Evolutionary conservation across 2,888 invertebrate species (phyloP).

Genomic region (Frankliniella fusca): DNA sequence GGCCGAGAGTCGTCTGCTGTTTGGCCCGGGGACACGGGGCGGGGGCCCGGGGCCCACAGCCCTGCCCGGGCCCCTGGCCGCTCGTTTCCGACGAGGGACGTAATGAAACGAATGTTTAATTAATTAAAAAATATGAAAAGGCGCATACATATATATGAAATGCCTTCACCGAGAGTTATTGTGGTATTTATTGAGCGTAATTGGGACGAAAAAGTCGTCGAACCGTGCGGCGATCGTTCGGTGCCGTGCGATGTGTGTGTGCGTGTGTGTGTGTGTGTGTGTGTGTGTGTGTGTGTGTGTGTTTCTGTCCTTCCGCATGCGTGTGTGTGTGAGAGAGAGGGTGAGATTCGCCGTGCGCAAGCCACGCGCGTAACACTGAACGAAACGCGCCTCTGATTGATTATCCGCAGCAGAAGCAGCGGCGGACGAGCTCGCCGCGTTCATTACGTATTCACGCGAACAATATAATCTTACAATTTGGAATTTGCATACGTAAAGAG

Average conservation of each 20-base stretch:
- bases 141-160: not conserved
- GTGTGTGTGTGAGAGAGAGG: too few species aligned
- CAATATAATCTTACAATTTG: not conserved
- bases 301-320: not conserved
- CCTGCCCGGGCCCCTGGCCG: too few species aligned
- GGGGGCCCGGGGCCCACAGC: too few species aligned
- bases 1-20: not conserved
- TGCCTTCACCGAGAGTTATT: not conserved
- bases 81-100: not conserved
- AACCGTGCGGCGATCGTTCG: not conserved
- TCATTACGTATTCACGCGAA: not conserved
- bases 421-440: not conserved
- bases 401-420: not conserved
- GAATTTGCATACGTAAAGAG: not conserved
- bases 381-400: not conserved
- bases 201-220: not conserved
- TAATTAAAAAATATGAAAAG: not conserved
- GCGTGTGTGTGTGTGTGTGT: not conserved
- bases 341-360: not conserved
- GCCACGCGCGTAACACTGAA: not conserved
- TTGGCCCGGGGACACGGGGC: too few species aligned
- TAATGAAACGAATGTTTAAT: not conserved
- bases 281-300: not conserved
- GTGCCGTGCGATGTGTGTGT: not conserved
- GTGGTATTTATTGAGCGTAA: constrained; percentile 22